Conservation (phyloP, 2,113 vertebrate genomes). For the Pteronura brasiliensis region DNA sequence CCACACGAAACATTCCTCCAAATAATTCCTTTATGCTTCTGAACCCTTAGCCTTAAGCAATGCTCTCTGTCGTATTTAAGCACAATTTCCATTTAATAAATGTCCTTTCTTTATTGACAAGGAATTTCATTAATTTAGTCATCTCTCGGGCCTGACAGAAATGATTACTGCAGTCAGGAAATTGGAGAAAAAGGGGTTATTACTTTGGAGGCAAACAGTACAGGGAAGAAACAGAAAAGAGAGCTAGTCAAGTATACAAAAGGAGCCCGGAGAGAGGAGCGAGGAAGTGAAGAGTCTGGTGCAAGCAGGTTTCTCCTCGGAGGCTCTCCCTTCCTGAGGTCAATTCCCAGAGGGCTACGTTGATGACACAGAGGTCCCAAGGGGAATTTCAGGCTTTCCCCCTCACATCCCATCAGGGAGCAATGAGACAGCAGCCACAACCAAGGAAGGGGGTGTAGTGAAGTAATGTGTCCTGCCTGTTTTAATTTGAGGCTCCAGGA, state of each 20-base stretch:
- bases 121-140: slow-evolving; percentile 55
- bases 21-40: not conserved
- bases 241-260: not conserved
- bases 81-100: slow-evolving; percentile 51
- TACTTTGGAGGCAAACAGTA: slow-evolving; percentile 1
- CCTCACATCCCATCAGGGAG: not conserved
- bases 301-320: not conserved
- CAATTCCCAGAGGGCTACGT: not conserved
- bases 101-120: slow-evolving; percentile 47
- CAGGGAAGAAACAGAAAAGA: not conserved
- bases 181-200: slow-evolving; percentile 34
- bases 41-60: not conserved
- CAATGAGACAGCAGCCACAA: not conserved
- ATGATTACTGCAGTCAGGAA: slow-evolving; percentile 41
- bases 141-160: slow-evolving; percentile 37
- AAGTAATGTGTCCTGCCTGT: not conserved
- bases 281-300: not conserved
- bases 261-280: not conserved
- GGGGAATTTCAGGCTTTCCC: not conserved
- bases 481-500: not conserved
- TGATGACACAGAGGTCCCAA: rapidly evolving
- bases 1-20: not conserved
- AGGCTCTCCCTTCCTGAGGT: not conserved
- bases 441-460: not conserved
- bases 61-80: not conserved